These are phyloP conservation scores for Hipposideros armiger DNA, from an alignment of 2,113 vertebrate genomes.

Conservation along the genomic window DNA sequence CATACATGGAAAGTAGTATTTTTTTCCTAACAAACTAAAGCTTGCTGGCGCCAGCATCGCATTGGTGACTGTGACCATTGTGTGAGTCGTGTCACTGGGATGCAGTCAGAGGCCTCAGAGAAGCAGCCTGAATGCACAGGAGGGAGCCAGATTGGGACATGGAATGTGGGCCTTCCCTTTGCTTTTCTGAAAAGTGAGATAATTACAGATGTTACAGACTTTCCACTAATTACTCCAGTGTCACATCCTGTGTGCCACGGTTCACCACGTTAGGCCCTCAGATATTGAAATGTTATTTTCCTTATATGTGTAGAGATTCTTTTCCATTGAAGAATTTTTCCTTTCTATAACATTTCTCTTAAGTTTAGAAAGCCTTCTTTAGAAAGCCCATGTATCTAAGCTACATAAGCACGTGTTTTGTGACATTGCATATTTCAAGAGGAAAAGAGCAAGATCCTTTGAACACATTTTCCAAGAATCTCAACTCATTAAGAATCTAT, in stretches of 20 bases:
- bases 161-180: slow-evolving; percentile 71
- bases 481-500: slow-evolving; percentile 14
- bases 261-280: slow-evolving; percentile 18
- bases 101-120: slow-evolving; percentile 70
- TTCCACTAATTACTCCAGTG: slow-evolving; percentile 80
- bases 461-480: background rate
- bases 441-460: slow-evolving; percentile 7
- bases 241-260: slow-evolving; percentile 73
- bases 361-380: background rate
- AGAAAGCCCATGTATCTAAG: background rate
- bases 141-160: slow-evolving; percentile 69
- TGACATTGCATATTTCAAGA: background rate
- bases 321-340: slow-evolving; percentile 36
- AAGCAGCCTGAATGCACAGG: slow-evolving; percentile 61
- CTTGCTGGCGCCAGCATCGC: slow-evolving; percentile 85
- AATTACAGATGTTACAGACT: slow-evolving; percentile 72
- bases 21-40: slow-evolving; percentile 87
- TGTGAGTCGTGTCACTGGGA: slow-evolving; percentile 76
- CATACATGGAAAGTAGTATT: slow-evolving; percentile 85
- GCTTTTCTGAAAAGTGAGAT: slow-evolving; percentile 75
- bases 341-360: background rate
- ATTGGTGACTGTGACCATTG: slow-evolving; percentile 82
- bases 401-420: background rate
- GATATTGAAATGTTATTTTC: slow-evolving; percentile 72
- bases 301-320: background rate